Conservation (phyloP, 2,888 invertebrate genomes). For the Acleris cristana region DNA sequence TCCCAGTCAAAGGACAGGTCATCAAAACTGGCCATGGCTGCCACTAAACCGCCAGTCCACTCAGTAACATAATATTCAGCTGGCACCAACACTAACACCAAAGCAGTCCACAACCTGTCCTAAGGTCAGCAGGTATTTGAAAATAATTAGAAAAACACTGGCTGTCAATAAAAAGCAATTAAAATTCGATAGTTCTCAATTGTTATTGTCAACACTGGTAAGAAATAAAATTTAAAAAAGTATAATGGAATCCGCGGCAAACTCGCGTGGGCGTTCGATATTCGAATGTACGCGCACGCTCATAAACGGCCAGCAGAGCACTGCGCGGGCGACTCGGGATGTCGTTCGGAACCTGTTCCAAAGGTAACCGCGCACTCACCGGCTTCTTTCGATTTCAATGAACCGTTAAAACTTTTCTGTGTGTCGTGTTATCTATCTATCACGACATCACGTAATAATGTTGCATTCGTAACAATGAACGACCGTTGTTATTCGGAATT, state of each 20-base stretch:
- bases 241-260: constrained; percentile 51
- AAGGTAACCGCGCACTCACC: constrained; percentile 61
- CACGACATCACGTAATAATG: constrained; percentile 64
- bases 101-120: constrained; percentile 43
- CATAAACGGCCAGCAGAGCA: constrained; percentile 71
- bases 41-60: constrained; percentile 31
- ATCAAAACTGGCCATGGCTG: constrained; percentile 85
- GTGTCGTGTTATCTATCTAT: constrained; percentile 63
- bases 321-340: constrained; percentile 74
- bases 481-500: constrained; percentile 41
- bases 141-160: constrained; percentile 26
- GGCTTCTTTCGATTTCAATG: constrained; percentile 78
- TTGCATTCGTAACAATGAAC: constrained; percentile 48
- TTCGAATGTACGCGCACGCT: constrained; percentile 65
- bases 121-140: constrained; percentile 32
- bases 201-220: constrained; percentile 1
- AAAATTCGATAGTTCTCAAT: background rate
- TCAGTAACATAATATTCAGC: constrained; percentile 37
- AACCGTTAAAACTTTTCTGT: constrained; percentile 78
- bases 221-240: constrained; percentile 17
- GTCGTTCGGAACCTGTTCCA: constrained; percentile 77
- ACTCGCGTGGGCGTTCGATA: constrained; percentile 49
- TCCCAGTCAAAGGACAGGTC: constrained; percentile 87
- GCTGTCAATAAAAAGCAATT: constrained; percentile 15
- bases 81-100: constrained; percentile 35